Evolutionary conservation across 2,888 invertebrate species (phyloP).

Genomic region (Drosophila meridionalis): DNA sequence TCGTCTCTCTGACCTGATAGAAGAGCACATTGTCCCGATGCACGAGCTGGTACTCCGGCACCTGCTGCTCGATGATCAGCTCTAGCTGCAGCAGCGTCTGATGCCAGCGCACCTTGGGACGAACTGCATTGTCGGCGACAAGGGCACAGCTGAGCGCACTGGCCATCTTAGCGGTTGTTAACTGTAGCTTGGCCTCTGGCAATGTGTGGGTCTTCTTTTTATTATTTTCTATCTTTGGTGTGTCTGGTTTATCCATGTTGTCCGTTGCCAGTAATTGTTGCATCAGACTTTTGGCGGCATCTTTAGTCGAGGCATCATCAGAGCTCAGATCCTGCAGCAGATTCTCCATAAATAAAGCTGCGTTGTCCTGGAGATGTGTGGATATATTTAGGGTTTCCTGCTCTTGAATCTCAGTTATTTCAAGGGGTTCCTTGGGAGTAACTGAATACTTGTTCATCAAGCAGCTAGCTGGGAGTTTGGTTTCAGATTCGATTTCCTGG

Average conservation of each 20-base stretch:
- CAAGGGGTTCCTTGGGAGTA: not conserved
- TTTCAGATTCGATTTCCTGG: not conserved
- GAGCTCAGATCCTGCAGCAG: slow-evolving; percentile 22
- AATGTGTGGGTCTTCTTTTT: not conserved
- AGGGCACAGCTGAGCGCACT: slow-evolving; percentile 16
- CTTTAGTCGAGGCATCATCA: not conserved
- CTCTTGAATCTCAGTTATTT: not conserved
- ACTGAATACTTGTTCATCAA: no score
- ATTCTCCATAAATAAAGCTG: slow-evolving; percentile 5
- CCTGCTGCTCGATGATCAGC: slow-evolving; percentile 54
- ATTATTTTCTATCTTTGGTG: not conserved
- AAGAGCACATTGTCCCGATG: slow-evolving; percentile 29
- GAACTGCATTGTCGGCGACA: slow-evolving; percentile 16
- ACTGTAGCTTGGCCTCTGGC: not conserved
- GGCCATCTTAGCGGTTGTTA: not conserved
- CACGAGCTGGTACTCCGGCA: slow-evolving; percentile 48
- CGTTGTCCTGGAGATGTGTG: not conserved
- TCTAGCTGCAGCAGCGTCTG: slow-evolving; percentile 47
- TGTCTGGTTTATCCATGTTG: not conserved
- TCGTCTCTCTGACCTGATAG: slow-evolving; percentile 33
- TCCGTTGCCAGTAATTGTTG: not conserved
- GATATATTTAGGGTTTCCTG: no score
- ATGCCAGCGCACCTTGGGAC: slow-evolving; percentile 60
- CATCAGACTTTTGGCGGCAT: slow-evolving; percentile 4
- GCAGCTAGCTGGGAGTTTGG: not conserved